Percentiles rank a stretch among this genome's conserved stretches.
These are phyloP conservation scores for Mythimna lalbum DNA, from an alignment of 2,888 invertebrate genomes.

Conservation along the genomic window DNA sequence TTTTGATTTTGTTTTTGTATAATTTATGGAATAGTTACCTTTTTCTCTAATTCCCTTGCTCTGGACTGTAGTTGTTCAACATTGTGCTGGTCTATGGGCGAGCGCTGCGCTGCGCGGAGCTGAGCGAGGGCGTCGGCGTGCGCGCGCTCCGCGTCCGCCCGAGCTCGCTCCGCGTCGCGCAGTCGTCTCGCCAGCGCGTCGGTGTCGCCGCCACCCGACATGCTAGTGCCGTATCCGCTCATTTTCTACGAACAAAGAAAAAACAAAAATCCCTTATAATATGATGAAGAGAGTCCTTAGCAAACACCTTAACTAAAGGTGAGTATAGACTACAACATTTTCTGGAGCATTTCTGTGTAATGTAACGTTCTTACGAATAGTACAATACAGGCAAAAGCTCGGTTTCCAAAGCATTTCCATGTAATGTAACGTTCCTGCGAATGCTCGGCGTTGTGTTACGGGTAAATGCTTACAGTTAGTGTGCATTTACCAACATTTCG, in stretches of 20 bases:
- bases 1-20: no score
- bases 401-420: no score
- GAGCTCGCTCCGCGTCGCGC: conserved; percentile 94
- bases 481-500: no score
- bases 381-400: no score
- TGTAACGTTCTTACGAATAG: no score
- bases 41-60: conserved; percentile 97
- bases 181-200: conserved; percentile 93
- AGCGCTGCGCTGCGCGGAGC: conserved; percentile 90
- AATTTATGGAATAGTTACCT: conserved; percentile 89
- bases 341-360: no score
- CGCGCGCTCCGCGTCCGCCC: conserved; percentile 94
- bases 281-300: no score
- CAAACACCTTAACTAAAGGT: no score
- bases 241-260: conserved; percentile 75
- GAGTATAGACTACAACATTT: no score
- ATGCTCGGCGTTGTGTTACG: no score
- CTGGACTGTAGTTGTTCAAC: conserved; percentile 95
- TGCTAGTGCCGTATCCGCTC: conserved; percentile 83
- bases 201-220: conserved; percentile 79
- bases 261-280: background rate
- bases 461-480: no score
- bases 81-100: conserved; percentile 86
- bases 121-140: conserved; percentile 95
- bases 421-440: no score